A percentile compares a stretch with the other conserved stretches of the same genome.
Conservation (phyloP, 2,797 vertebrate species). For the Heterohyrax brucei region DNA sequence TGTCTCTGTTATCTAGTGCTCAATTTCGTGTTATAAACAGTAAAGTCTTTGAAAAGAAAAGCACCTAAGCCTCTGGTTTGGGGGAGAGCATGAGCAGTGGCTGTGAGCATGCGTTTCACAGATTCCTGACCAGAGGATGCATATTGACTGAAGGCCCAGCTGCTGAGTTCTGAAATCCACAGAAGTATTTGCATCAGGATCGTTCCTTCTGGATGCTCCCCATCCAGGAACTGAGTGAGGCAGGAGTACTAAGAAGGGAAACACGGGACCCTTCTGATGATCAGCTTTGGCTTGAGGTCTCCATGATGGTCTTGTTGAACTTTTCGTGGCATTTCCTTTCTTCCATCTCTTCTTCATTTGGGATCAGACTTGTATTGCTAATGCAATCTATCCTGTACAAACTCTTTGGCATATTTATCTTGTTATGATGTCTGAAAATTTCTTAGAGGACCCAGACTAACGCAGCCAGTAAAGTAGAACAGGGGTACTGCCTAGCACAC, state of each 20-base stretch:
- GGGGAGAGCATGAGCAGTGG: neutral
- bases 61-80: neutral
- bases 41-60: neutral
- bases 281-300: neutral
- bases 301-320: neutral
- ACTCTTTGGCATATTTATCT: neutral
- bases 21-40: neutral
- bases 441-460: neutral
- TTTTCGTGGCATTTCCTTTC: neutral
- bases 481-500: neutral
- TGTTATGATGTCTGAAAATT: neutral
- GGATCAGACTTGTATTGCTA: neutral
- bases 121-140: neutral
- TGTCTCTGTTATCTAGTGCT: neutral
- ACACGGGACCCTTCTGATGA: neutral
- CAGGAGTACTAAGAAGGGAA: neutral
- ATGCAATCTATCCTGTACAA: too few species aligned
- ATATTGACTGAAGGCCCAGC: neutral
- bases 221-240: neutral
- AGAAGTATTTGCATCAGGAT: neutral
- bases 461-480: neutral
- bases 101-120: neutral
- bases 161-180: neutral
- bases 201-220: neutral
- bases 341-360: neutral